phyloP scores from a whole-genome alignment of 2,888 invertebrate genomes.

The Pardosa pseudoannulata region DNA sequence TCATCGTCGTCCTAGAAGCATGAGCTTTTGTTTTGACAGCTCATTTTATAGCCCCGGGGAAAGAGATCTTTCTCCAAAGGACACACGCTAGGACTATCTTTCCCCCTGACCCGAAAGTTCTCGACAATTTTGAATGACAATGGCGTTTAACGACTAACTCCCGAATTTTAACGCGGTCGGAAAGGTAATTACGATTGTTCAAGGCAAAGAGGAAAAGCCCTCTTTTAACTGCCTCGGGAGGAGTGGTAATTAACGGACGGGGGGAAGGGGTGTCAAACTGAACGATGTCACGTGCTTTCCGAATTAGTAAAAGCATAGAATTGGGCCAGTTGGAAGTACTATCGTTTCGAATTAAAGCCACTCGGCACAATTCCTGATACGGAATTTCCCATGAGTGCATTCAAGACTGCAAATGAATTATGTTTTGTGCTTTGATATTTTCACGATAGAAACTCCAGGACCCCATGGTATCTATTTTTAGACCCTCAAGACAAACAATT shows the following conservation, averaged over 20 bases:
- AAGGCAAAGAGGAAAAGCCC: not conserved
- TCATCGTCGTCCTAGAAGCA: not conserved
- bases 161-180: constrained; percentile 21
- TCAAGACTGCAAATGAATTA: too few relatives aligned
- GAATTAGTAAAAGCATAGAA: constrained; percentile 11
- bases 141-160: not conserved
- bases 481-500: too few relatives aligned
- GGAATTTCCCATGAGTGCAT: not conserved
- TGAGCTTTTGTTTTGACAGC: constrained; percentile 21
- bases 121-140: constrained; percentile 21
- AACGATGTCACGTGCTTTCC: constrained; percentile 12
- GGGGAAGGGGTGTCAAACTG: not conserved
- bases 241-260: constrained; percentile 4
- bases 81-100: not conserved
- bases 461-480: too few relatives aligned
- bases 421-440: too few relatives aligned
- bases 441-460: too few relatives aligned
- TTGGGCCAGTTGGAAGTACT: not conserved
- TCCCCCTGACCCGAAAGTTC: constrained; percentile 19
- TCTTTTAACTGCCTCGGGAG: constrained; percentile 20
- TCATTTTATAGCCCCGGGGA: constrained; percentile 11
- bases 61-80: not conserved
- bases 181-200: constrained; percentile 46
- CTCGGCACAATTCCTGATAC: not conserved
- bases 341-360: not conserved